These are phyloP conservation scores for Myotis daubentonii DNA, from an alignment of 2,797 vertebrate genomes.

Conservation along the genomic window DNA sequence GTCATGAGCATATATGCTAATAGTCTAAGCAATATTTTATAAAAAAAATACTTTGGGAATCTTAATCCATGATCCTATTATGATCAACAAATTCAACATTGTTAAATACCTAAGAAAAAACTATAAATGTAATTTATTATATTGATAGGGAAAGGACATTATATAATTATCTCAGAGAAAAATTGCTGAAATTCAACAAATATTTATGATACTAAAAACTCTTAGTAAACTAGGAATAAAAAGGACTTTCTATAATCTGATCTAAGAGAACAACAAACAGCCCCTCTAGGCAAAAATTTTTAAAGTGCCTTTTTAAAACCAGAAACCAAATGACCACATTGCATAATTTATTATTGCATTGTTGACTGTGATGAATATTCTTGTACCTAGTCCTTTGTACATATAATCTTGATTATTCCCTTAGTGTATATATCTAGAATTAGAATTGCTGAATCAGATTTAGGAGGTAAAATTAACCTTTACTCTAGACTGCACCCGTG, in stretches of 20 bases:
- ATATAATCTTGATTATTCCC: background rate
- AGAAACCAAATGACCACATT: background rate
- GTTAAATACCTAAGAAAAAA: background rate
- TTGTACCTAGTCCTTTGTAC: background rate
- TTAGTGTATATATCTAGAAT: conserved; percentile 30
- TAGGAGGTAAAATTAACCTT: background rate
- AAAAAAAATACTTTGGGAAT: background rate
- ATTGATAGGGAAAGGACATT: background rate
- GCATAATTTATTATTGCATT: background rate
- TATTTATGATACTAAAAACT: background rate
- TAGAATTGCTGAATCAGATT: conserved; percentile 34
- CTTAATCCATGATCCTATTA: background rate
- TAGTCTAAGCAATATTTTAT: background rate
- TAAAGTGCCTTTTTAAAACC: background rate
- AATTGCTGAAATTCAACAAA: conserved; percentile 1
- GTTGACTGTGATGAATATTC: background rate
- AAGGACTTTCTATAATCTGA: background rate
- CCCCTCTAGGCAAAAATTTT: background rate
- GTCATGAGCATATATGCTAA: background rate
- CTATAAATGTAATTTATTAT: background rate
- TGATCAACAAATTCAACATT: background rate
- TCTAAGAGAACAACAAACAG: background rate
- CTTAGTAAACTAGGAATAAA: background rate
- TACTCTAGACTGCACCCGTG: background rate
- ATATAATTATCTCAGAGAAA: background rate